Evolutionary conservation across 1,140 invertebrate genomes (phyloP), one percentile per base, ranked within the genome.

Genomic region (Hermatobates lingyangjiaoensis): DNA sequence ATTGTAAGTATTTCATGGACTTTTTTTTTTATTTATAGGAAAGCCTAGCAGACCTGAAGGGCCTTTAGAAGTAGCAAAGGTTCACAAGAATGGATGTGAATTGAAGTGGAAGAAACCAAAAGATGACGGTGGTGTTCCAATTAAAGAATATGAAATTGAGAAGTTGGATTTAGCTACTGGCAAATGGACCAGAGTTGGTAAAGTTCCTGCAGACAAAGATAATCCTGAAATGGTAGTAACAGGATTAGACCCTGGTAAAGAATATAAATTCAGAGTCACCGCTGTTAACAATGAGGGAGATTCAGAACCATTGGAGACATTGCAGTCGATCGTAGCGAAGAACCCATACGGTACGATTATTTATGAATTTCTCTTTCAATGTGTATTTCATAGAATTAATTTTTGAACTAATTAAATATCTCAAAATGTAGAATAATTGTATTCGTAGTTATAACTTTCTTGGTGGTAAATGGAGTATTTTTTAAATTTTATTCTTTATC

Each of bases 231-330:
- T 90, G 65, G 86, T 90, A 53, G 79, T 94, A n/a, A 84, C 81
- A 14, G 86, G 88, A 12, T 70, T 98, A 4, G 86, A 83, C 60
- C 88, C 91, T 20, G 87, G 87, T 7, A 80, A 86, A 54, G 85
- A 93, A 63, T 98, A 98, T 66, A 87, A 93, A 69, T 98, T 98
- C 77, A 73, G 93, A 38, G 93, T 98, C 0, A 84, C 81, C 0
- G 94, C 94, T 45, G 80, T 92, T 48, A 98, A 98, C 64, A 84
- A 88, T 56, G 89, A 97, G 69, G 94, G 94, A 27, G 87, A 93
- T 59, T 94, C 91, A 4, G 91, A 96, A 57, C 92, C 91, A 4
- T 68, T 98, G 25, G 80, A 81, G 40, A 84, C 90, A 27, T 79
- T 87, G 26, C 77, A 77, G 25, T 76, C 83, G 23, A 83, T 84